Evolutionary conservation across 2,797 vertebrate genomes (phyloP).

Genomic region (Alosa sapidissima): DNA sequence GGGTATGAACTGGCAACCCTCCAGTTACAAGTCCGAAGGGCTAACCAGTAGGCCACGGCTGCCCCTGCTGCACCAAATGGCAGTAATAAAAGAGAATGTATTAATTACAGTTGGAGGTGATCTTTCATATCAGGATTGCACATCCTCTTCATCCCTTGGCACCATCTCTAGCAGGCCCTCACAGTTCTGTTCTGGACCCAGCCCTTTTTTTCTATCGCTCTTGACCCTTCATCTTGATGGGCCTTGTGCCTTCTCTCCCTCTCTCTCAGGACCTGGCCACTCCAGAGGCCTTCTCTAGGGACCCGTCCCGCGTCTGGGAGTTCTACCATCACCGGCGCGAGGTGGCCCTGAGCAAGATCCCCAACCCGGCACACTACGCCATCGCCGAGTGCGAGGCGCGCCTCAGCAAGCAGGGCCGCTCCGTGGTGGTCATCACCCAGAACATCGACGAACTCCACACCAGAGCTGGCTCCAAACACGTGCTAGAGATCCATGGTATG

Average conservation of each 20-base stretch:
- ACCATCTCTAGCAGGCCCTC: neutral
- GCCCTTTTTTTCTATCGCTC: neutral
- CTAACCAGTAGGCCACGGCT: no score
- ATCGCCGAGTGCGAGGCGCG: conserved; percentile 88
- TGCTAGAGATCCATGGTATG: conserved; percentile 92
- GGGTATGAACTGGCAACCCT: no score
- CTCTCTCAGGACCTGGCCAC: conserved; percentile 85
- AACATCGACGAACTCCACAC: conserved; percentile 92
- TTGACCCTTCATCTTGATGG: neutral
- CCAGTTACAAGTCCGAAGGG: no score
- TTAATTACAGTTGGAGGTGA: neutral
- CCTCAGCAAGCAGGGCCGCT: conserved; percentile 84
- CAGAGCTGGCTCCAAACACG: conserved; percentile 86
- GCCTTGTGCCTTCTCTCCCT: neutral
- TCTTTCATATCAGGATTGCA: neutral
- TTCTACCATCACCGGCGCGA: conserved; percentile 95
- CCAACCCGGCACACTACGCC: conserved; percentile 83
- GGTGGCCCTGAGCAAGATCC: conserved; percentile 78
- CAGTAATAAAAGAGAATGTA: neutral
- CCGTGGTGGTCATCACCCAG: conserved; percentile 89
- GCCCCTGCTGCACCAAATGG: neutral
- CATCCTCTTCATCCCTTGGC: neutral
- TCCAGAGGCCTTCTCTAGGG: conserved; percentile 85
- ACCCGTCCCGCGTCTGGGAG: conserved; percentile 92
- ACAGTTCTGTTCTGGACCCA: neutral